phyloP scores from a whole-genome alignment of 1,140 invertebrate species.

The Drosophila bocqueti region DNA sequence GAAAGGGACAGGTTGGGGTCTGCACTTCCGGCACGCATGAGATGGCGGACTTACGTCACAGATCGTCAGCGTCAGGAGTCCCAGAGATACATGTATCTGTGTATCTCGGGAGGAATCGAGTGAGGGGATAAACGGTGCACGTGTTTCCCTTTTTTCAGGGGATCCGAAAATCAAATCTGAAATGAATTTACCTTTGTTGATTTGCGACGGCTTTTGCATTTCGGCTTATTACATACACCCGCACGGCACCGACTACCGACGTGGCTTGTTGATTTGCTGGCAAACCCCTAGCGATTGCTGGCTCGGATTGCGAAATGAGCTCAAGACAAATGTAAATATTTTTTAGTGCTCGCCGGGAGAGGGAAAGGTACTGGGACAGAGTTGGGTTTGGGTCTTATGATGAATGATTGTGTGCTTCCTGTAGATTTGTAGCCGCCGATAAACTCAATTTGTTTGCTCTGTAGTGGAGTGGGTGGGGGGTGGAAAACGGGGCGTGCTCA shows the following conservation, averaged over 20 bases:
- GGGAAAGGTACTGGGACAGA: not conserved
- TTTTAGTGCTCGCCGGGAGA: constrained; percentile 54
- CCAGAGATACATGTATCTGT: constrained; percentile 5
- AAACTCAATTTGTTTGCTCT: constrained; percentile 77
- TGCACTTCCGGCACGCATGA: constrained; percentile 54
- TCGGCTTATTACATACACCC: constrained; percentile 56
- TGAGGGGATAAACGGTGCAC: constrained; percentile 61
- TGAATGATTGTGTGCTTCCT: constrained; percentile 76
- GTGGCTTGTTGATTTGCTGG: constrained; percentile 64
- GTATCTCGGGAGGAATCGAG: not conserved
- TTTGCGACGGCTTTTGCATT: constrained; percentile 76
- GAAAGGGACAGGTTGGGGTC: not conserved
- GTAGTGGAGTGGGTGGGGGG: constrained; percentile 2
- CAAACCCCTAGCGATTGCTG: constrained; percentile 63
- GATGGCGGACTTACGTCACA: constrained; percentile 58
- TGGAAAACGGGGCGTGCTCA: constrained; percentile 22
- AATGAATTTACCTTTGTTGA: constrained; percentile 81
- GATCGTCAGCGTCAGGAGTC: constrained; percentile 47
- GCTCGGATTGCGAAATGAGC: constrained; percentile 70
- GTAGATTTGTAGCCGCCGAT: constrained; percentile 73
- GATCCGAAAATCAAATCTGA: constrained; percentile 69
- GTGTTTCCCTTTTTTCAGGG: constrained; percentile 61
- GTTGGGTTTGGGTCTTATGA: constrained; percentile 61
- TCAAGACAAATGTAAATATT: constrained; percentile 81
- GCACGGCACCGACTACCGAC: constrained; percentile 9